Base-by-base conservation (phyloP, 1,140 invertebrate genomes). In the Sesamia nonagrioides region DNA sequence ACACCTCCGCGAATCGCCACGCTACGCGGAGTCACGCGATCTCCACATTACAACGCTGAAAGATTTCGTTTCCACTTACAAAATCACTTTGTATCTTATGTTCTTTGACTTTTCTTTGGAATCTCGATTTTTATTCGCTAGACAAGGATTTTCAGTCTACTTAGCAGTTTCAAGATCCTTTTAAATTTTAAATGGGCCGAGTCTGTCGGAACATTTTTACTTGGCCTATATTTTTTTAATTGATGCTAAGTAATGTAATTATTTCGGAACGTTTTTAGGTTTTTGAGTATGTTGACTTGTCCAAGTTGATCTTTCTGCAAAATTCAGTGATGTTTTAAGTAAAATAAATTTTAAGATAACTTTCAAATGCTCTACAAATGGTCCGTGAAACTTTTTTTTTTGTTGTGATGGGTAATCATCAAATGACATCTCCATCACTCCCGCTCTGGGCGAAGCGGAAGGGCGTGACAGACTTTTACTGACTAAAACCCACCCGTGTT, bases 51-150 rank as follows among this genome's bases (percentile, higher is more conserved):
- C 80, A 84, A 79, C 76, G 78, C 75, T 78, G 80, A 83, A 86
- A 90, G 88, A 91, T 91, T 89, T 91, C 86, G 85, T 88, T 89
- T 88, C 88, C 86, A 87, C 88, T 91, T 86, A 89, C 82, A 83
- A 88, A 90, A 91, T 89, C 87, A 88, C 86, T 91, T 89, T 86
- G 88, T 90, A 84, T 89, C 83, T 82, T 81, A 82, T 83, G 77
- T 84, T 85, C 81, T 78, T 86, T 87, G 79, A 60, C 68, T 86
- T 86, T 84, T 84, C 76, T 81, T 82, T 73, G 35, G n/a, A 45
- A 66, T 74, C 61, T 75, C 63, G 58, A 42, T 68, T 84, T 80
- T 79, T 77, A 77, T 78, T 83, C 71, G 52, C 37, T 40, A 42
- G 71, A 58, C 58, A 73, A 73, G 54, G 45, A 73, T 40, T 56